Percentiles rank a stretch among this genome's conserved stretches.
Evolutionary conservation across 2,888 invertebrate genomes (phyloP).

Genomic region (Hydrotaea cyrtoneurina): DNA sequence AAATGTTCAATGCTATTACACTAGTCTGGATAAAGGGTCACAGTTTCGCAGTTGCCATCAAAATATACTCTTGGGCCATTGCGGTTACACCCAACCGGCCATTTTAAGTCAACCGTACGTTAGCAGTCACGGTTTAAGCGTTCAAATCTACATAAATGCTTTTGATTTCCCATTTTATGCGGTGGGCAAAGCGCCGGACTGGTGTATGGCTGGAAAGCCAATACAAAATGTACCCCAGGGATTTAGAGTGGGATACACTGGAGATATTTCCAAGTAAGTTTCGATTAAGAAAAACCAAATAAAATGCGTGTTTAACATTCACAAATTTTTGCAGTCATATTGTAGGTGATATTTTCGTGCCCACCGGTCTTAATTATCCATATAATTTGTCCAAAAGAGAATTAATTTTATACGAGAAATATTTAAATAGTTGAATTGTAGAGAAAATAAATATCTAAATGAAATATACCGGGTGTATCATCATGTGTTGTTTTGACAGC

Average conservation of each 20-base stretch:
- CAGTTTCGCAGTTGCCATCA: conserved; percentile 77
- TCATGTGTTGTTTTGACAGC: too few species aligned
- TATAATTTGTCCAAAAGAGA: conserved; percentile 78
- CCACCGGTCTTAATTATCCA: conserved; percentile 76
- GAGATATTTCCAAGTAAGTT: conserved; percentile 65
- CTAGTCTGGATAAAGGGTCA: conserved; percentile 79
- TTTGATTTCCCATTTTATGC: conserved; percentile 79
- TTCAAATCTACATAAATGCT: conserved; percentile 78
- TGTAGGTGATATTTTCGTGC: conserved; percentile 76
- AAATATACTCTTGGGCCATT: conserved; percentile 78
- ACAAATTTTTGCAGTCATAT: conserved; percentile 71
- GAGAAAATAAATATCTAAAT: not conserved
- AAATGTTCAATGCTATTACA: conserved; percentile 79
- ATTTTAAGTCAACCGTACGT: conserved; percentile 74
- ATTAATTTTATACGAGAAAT: conserved; percentile 57
- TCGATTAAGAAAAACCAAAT: too few species aligned
- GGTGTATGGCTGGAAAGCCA: conserved; percentile 72
- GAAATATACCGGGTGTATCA: too few species aligned
- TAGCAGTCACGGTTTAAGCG: conserved; percentile 78
- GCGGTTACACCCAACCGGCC: conserved; percentile 77
- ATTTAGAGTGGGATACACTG: conserved; percentile 78
- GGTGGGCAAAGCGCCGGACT: conserved; percentile 69
- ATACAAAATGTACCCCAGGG: conserved; percentile 73
- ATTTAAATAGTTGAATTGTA: conserved; percentile 29
- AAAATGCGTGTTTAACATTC: too few species aligned